A percentile compares a stretch with the other conserved stretches of the same genome.
Conservation (phyloP, 2,113 vertebrate genomes). For the Trogon surrucura region DNA sequence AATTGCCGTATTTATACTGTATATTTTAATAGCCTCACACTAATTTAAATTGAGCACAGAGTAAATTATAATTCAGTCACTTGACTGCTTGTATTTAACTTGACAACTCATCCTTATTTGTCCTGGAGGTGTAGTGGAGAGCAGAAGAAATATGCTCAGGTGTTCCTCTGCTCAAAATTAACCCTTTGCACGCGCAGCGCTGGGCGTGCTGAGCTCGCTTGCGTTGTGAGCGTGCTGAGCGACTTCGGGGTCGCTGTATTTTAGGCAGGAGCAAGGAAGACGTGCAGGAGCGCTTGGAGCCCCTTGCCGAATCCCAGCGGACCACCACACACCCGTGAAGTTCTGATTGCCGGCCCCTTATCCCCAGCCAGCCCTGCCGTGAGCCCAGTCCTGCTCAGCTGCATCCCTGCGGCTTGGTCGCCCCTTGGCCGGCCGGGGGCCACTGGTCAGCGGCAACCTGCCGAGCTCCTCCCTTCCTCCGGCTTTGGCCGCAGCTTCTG, state of each 20-base stretch:
- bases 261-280: background rate
- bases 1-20: slow-evolving; percentile 93
- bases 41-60: slow-evolving; percentile 94
- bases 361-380: background rate
- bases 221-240: fast-evolving
- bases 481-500: background rate
- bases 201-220: background rate
- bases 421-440: background rate
- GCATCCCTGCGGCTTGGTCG: fast-evolving
- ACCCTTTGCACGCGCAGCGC: slow-evolving; percentile 30
- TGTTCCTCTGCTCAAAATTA: slow-evolving; percentile 46
- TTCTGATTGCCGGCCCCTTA: background rate
- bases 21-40: slow-evolving; percentile 94
- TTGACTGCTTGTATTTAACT: slow-evolving; percentile 88
- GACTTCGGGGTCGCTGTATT: background rate
- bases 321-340: fast-evolving
- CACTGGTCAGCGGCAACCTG: background rate
- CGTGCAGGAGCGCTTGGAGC: background rate
- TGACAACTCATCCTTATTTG: slow-evolving; percentile 79
- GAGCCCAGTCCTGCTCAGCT: fast-evolving
- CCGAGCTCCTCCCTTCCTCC: fast-evolving
- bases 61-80: slow-evolving; percentile 93
- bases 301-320: background rate
- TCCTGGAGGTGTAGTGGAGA: slow-evolving; percentile 74
- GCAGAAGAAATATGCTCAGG: slow-evolving; percentile 57